phyloP scores from a whole-genome alignment of 2,888 invertebrate genomes.

The Bugula neritina region DNA sequence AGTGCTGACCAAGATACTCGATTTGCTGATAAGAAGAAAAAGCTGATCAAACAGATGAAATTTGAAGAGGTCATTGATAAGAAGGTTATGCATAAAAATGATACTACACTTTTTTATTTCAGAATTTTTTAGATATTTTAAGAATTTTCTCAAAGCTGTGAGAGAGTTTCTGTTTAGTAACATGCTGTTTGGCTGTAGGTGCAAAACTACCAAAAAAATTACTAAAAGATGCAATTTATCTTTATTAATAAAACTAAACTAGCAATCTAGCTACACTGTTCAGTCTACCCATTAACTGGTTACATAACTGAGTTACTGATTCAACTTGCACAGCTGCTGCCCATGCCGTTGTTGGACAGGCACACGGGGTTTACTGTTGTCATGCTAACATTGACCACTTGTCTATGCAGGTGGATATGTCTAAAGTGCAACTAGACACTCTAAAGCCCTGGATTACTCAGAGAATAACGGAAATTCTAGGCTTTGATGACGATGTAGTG shows the following conservation, averaged over 20 bases:
- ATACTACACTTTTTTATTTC: no score
- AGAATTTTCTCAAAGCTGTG: no score
- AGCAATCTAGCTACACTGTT: no score
- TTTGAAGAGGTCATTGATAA: conserved; percentile 88
- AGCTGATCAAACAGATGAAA: conserved; percentile 95
- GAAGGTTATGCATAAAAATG: conserved; percentile 56
- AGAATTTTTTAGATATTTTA: no score
- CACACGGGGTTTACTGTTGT: background rate
- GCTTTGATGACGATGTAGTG: conserved; percentile 97
- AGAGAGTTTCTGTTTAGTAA: no score
- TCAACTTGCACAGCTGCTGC: no score
- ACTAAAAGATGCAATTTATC: no score
- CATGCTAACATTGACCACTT: background rate
- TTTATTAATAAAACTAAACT: no score
- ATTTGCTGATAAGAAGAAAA: conserved; percentile 99
- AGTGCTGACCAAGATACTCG: conserved; percentile 97
- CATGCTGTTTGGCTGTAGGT: no score
- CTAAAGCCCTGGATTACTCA: conserved; percentile 98
- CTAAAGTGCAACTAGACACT: conserved; percentile 92
- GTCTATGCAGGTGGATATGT: conserved; percentile 79
- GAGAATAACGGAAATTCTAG: conserved; percentile 88
- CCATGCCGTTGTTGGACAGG: no score
- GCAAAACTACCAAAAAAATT: no score
- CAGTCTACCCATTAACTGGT: no score
- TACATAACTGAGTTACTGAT: background rate